A percentile compares a stretch with the other conserved stretches of the same genome.
Conservation (phyloP, 2,113 vertebrate genomes). For the Ramphastos sulfuratus region DNA sequence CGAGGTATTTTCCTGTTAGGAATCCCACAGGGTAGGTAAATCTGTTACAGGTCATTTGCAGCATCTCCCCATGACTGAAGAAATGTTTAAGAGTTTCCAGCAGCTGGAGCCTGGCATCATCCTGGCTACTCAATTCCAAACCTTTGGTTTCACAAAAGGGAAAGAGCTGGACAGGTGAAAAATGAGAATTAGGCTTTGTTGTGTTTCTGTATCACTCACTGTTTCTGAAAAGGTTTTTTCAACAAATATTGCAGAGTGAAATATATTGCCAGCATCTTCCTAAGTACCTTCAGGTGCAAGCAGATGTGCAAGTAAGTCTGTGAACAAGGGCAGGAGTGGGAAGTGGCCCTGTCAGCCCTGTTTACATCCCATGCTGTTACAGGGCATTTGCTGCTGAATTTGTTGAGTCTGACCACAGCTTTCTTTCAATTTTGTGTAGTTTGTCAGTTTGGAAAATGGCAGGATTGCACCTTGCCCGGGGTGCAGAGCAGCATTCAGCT, state of each 20-base stretch:
- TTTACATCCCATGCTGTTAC: not conserved
- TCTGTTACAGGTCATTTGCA: not conserved
- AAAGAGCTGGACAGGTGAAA: not conserved
- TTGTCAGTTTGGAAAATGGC: not conserved
- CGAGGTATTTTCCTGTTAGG: not conserved
- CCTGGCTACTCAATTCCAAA: not conserved
- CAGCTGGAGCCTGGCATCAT: not conserved
- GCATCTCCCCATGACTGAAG: not conserved
- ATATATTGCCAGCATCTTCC: not conserved
- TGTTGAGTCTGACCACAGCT: not conserved
- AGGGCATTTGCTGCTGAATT: not conserved
- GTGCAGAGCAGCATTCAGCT: not conserved
- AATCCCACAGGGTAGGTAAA: not conserved
- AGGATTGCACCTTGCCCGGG: not conserved
- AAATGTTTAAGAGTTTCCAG: not conserved
- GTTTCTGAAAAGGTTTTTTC: not conserved
- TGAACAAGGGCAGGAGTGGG: not conserved
- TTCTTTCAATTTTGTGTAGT: not conserved
- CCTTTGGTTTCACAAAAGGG: not conserved
- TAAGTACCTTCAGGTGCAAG: not conserved
- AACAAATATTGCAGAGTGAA: not conserved
- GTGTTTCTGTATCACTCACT: not conserved
- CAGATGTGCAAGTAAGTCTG: not conserved
- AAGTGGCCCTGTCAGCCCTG: not conserved
- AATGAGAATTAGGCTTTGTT: not conserved